Percentiles rank a stretch among this genome's conserved stretches.
Conservation (phyloP, 2,113 vertebrate species). For the Tyrannus savana region DNA sequence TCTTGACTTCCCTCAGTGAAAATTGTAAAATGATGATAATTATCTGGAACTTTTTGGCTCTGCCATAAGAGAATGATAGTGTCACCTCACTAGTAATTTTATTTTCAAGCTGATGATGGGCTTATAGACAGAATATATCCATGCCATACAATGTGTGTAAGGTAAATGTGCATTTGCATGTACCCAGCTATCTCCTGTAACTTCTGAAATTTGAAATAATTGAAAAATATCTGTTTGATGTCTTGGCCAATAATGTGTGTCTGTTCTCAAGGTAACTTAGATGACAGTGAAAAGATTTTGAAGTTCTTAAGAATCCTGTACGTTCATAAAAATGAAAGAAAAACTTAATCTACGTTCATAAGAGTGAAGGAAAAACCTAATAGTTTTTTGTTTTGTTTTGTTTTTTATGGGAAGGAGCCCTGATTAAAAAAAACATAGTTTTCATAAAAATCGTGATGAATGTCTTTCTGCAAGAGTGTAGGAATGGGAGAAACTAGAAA, state of each 20-base stretch:
- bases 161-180: not conserved
- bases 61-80: not conserved
- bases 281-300: not conserved
- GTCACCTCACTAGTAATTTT: conserved; percentile 13
- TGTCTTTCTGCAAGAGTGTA: not conserved
- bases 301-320: not conserved
- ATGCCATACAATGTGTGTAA: not conserved
- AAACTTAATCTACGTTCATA: not conserved
- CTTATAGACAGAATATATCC: not conserved
- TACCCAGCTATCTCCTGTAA: not conserved
- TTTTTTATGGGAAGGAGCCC: not conserved
- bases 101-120: conserved; percentile 19
- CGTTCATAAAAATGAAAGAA: not conserved
- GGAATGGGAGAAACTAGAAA: not conserved
- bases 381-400: not conserved
- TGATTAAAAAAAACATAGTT: not conserved
- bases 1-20: not conserved
- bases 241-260: not conserved
- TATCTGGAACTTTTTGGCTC: conserved; percentile 18
- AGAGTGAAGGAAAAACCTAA: not conserved
- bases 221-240: not conserved
- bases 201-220: not conserved
- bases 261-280: not conserved
- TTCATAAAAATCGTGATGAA: not conserved
- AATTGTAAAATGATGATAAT: conserved; percentile 33